Evolutionary conservation across 1,140 invertebrate species (phyloP).

Genomic region (Panagrolaimus sp.): DNA sequence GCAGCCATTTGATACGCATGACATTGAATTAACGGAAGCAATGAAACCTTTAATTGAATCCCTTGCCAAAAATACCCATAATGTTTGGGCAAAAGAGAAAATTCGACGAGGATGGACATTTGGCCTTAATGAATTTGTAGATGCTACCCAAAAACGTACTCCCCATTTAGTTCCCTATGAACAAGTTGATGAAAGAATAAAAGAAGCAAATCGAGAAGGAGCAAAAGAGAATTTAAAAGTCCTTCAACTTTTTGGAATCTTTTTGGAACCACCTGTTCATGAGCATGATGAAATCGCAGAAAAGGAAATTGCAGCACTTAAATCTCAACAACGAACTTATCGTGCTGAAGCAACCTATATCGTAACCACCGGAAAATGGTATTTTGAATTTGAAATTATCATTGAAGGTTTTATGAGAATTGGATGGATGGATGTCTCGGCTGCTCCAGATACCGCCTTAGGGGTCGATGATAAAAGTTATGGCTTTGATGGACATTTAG

Average conservation of each 20-base stretch:
- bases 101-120: slow-evolving; percentile 99
- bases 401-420: slow-evolving; percentile 90
- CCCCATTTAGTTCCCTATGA: slow-evolving; percentile 93
- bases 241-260: slow-evolving; percentile 91
- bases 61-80: slow-evolving; percentile 95
- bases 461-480: slow-evolving; percentile 90
- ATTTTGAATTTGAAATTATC: slow-evolving; percentile 75
- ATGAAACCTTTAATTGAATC: slow-evolving; percentile 93
- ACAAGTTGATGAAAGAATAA: slow-evolving; percentile 97
- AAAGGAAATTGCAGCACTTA: slow-evolving; percentile 49
- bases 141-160: slow-evolving; percentile 81
- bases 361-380: slow-evolving; percentile 87
- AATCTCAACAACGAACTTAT: slow-evolving; percentile 70
- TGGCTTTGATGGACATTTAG: slow-evolving; percentile 91
- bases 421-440: slow-evolving; percentile 84
- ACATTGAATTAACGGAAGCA: slow-evolving; percentile 71
- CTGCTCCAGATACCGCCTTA: slow-evolving; percentile 69
- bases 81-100: slow-evolving; percentile 93
- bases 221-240: slow-evolving; percentile 72
- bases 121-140: slow-evolving; percentile 77
- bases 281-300: slow-evolving; percentile 69
- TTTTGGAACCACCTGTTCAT: slow-evolving; percentile 87
- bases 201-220: slow-evolving; percentile 81
- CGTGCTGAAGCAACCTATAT: slow-evolving; percentile 92
- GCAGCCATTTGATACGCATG: slow-evolving; percentile 87